These are phyloP conservation scores for Heteromyza rotundicornis DNA, from an alignment of 2,888 invertebrate genomes.

Conservation along the genomic window DNA sequence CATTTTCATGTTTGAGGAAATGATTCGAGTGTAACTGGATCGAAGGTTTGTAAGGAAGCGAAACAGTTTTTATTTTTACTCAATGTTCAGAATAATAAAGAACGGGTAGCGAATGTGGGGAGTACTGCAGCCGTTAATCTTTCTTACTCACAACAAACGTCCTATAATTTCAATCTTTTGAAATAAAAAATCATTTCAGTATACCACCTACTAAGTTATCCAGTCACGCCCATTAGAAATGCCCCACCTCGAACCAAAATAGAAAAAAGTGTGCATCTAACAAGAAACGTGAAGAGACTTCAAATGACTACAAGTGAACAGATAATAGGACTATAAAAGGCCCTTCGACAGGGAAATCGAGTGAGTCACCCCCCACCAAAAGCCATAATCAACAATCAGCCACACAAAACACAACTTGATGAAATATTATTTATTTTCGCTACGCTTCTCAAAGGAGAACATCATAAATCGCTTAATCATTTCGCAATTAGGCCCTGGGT, in stretches of 20 bases:
- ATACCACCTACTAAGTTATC: no score
- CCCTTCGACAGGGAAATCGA: neutral
- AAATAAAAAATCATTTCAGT: no score
- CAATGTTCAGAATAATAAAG: no score
- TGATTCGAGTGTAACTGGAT: no score
- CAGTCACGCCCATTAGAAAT: neutral
- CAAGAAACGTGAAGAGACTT: slow-evolving; percentile 8
- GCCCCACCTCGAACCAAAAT: neutral
- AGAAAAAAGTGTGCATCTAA: neutral
- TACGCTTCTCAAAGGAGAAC: slow-evolving; percentile 49
- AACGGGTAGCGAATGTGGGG: no score
- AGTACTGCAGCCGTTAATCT: no score
- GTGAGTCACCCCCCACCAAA: no score
- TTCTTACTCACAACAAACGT: no score
- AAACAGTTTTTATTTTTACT: no score
- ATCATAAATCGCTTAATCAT: slow-evolving; percentile 64
- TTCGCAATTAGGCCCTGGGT: slow-evolving; percentile 58
- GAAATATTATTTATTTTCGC: slow-evolving; percentile 30
- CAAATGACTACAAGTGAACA: neutral
- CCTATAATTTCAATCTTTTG: no score
- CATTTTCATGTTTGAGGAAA: no score
- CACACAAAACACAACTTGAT: slow-evolving; percentile 26
- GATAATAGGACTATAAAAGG: neutral
- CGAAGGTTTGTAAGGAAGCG: no score
- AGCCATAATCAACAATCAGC: neutral